These are phyloP conservation scores for Macrobrachium rosenbergii DNA, from an alignment of 1,140 invertebrate genomes.

Conservation along the genomic window DNA sequence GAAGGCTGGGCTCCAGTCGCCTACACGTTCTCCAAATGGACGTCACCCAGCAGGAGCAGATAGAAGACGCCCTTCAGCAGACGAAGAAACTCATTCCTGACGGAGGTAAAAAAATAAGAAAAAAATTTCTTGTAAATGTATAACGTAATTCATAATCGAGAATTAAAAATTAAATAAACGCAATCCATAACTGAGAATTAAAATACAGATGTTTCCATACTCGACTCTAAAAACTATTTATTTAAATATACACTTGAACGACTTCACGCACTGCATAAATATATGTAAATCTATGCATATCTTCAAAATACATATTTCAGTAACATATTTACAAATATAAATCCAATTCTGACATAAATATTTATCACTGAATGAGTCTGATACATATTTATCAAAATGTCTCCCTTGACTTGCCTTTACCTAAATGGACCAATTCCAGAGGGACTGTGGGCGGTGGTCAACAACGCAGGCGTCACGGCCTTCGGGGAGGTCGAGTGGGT, in stretches of 20 bases:
- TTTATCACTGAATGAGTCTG: too few relatives aligned
- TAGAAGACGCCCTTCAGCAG: conserved; percentile 68
- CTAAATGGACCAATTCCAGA: too few relatives aligned
- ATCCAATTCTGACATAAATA: too few relatives aligned
- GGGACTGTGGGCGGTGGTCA: conserved; percentile 87
- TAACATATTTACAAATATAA: too few relatives aligned
- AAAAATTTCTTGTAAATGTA: background rate
- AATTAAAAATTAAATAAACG: background rate
- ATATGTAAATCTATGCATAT: too few relatives aligned
- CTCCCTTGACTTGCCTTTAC: too few relatives aligned
- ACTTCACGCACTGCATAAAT: too few relatives aligned
- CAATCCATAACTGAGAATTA: conserved; percentile 68
- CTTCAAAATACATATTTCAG: too few relatives aligned
- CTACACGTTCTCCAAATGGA: conserved; percentile 76
- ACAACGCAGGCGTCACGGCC: conserved; percentile 80
- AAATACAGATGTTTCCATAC: too few relatives aligned
- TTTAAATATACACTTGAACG: too few relatives aligned
- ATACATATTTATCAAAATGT: too few relatives aligned
- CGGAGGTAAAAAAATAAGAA: conserved; percentile 9
- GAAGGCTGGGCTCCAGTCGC: conserved; percentile 67
- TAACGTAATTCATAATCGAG: background rate
- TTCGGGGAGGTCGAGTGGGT: conserved; percentile 73
- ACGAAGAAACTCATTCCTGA: conserved; percentile 47
- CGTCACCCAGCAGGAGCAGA: conserved; percentile 76
- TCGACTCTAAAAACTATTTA: too few relatives aligned